Percentiles rank a stretch among this genome's conserved stretches.
These are phyloP conservation scores for Hydropsyche tenuis DNA, from an alignment of 1,140 invertebrate genomes.

Conservation along the genomic window DNA sequence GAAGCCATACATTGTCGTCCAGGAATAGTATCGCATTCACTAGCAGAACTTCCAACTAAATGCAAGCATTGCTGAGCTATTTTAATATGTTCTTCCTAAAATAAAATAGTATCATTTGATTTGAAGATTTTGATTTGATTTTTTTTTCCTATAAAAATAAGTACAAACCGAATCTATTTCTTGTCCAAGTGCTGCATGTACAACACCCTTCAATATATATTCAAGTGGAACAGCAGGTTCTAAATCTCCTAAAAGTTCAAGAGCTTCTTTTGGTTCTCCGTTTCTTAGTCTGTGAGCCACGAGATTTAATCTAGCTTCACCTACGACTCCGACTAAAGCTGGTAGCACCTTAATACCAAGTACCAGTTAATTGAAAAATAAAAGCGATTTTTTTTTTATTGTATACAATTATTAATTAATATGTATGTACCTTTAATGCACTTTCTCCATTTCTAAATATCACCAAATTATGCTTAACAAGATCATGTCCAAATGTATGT, in stretches of 20 bases:
- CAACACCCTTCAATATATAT: constrained; percentile 96
- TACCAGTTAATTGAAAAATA: neutral
- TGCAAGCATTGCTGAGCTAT: constrained; percentile 96
- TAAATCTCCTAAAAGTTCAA: constrained; percentile 88
- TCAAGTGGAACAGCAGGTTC: constrained; percentile 94
- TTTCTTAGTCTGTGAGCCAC: constrained; percentile 94
- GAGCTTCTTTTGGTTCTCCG: constrained; percentile 89
- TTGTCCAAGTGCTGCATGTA: constrained; percentile 92
- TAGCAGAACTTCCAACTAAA: constrained; percentile 92
- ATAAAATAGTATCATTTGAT: constrained; percentile 38
- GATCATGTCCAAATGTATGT: constrained; percentile 89
- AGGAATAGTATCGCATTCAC: constrained; percentile 93
- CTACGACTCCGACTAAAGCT: constrained; percentile 91
- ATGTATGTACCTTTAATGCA: constrained; percentile 72
- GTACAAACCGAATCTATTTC: constrained; percentile 83
- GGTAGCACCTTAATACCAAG: constrained; percentile 75
- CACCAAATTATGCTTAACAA: constrained; percentile 95
- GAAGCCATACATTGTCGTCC: constrained; percentile 98
- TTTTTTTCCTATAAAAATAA: constrained; percentile 4
- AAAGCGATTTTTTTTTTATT: neutral
- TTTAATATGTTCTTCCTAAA: constrained; percentile 91
- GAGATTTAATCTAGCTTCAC: constrained; percentile 95
- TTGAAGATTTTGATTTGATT: neutral
- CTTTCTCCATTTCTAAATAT: constrained; percentile 96
- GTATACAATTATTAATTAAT: too few species aligned